Base-by-base conservation (phyloP, 2,797 vertebrate species). In the Sebastes elongatus region DNA sequence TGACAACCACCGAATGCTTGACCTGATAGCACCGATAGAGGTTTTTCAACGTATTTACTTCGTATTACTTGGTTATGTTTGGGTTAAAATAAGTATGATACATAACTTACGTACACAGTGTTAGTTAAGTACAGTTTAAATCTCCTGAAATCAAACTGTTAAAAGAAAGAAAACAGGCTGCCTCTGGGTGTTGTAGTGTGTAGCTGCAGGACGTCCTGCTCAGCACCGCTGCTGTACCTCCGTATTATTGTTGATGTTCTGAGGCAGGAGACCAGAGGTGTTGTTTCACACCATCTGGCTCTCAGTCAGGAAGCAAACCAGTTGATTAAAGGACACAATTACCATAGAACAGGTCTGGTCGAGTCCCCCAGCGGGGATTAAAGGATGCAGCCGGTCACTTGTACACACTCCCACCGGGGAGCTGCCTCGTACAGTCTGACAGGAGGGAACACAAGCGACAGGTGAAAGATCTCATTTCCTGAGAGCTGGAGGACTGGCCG, bases 241-340 rank as follows among this genome's bases (percentile, higher is more conserved):
- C 0, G 1, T 65, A 20, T 75, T 27, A 64, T n/a, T 42, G 80
- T 30, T 76, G 20, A 57, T n/a, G 33, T 64, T 70, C 42, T 10
- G 56, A 42, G 66, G 66, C 74, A 49, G 59, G 7, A 71, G 69
- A 85, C 10, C 76, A 73, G 68, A 67, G 76, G 76, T 74, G 71
- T 16, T 64, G 69, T 70, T 82, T 71, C 68, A 60, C 81, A 67
- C 81, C 89, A 87, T 84, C 89, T 90, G 89, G 65, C 76, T 81
- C 79, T 82, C 63, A 33, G 73, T 74, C 18, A 53, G 69, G 84
- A 80, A 60, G 22, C 71, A 74, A 69, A 65, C 65, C 5, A 66
- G 3, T 74, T 85, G 79, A 87, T 87, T 89, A 89, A 85, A 87
- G 70, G 59, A 85, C 86, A 84, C 86, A 63, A 79, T 90, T 82